Conservation (phyloP, 2,888 invertebrate genomes). For the Chloromyia formosa region DNA sequence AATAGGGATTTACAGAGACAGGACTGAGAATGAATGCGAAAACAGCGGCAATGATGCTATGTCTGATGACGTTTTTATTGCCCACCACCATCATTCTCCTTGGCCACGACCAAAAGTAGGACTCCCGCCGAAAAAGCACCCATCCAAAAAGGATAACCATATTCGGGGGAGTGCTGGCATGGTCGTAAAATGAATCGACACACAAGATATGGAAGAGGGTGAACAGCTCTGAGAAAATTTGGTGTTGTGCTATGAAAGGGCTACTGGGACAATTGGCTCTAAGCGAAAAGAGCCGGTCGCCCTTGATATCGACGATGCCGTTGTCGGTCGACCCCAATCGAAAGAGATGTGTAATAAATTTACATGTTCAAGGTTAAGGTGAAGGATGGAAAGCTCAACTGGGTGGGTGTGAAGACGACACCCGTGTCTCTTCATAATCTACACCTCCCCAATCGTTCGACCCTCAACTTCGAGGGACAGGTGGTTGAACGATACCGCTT, state of each 20-base stretch:
- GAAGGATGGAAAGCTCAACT: constrained; percentile 24
- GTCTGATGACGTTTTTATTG: constrained; percentile 38
- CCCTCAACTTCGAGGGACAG: constrained; percentile 3
- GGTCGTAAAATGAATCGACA: constrained; percentile 29
- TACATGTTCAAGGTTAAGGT: constrained; percentile 51
- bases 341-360: constrained; percentile 45
- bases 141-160: constrained; percentile 23
- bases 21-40: neutral
- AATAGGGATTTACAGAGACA: neutral
- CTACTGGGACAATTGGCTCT: neutral
- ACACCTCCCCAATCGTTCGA: too few relatives aligned
- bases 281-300: too few relatives aligned
- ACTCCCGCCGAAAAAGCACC: neutral
- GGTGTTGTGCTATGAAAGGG: neutral
- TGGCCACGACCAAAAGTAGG: neutral
- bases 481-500: neutral
- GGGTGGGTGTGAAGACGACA: neutral
- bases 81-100: constrained; percentile 23
- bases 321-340: constrained; percentile 19
- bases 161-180: neutral
- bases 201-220: constrained; percentile 6
- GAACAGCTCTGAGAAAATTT: neutral
- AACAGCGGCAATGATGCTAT: constrained; percentile 22
- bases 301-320: neutral
- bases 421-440: neutral